These are phyloP conservation scores for Esox masquinongy DNA, from an alignment of 2,797 vertebrate genomes.

Conservation along the genomic window DNA sequence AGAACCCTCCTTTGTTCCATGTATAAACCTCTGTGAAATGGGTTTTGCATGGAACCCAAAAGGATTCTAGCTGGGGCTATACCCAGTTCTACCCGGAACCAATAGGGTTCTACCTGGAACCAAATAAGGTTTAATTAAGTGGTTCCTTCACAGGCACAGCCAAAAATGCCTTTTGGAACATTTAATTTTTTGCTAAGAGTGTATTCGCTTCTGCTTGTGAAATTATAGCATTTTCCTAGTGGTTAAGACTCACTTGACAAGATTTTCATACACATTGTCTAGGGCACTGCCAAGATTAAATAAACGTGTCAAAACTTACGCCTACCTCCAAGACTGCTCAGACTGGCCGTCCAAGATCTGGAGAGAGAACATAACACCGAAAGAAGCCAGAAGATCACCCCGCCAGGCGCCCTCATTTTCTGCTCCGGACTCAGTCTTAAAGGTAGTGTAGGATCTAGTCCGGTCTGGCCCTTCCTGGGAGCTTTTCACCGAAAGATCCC, in stretches of 20 bases:
- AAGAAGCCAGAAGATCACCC: slow-evolving; percentile 37
- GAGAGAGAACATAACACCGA: slow-evolving; percentile 48
- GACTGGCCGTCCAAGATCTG: slow-evolving; percentile 58
- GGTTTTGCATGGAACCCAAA: no score
- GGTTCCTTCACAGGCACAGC: no score
- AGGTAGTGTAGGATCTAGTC: slow-evolving; percentile 27
- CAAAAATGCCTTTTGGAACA: no score
- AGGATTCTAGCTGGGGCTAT: no score
- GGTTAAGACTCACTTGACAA: not conserved
- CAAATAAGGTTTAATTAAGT: no score
- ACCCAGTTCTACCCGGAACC: no score
- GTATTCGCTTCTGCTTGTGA: not conserved
- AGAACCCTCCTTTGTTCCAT: no score
- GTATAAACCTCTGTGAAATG: no score
- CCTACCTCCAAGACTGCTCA: slow-evolving; percentile 67
- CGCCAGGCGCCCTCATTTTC: slow-evolving; percentile 47
- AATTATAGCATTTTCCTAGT: not conserved
- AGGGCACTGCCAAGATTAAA: not conserved
- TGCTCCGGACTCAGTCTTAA: slow-evolving; percentile 3
- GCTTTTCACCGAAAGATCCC: slow-evolving; percentile 45
- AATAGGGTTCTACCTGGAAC: no score
- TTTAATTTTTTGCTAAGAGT: no score
- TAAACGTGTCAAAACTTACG: not conserved
- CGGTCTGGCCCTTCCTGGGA: not conserved
- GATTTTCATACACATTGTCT: not conserved